phyloP scores from a whole-genome alignment of 2,797 vertebrate species.

The Sebastes umbrosus region DNA sequence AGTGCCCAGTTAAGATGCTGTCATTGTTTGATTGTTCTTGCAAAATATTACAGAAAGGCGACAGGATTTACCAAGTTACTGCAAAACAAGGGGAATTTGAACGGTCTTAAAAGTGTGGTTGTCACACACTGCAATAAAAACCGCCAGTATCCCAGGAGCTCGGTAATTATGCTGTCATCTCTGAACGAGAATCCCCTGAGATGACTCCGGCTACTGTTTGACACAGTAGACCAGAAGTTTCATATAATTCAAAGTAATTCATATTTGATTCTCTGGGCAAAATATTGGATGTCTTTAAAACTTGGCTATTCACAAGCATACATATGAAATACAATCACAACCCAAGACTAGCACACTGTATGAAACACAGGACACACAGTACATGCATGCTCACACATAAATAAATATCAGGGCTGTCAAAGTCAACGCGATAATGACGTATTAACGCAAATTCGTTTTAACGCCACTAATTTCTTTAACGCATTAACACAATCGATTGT shows the following conservation, averaged over 20 bases:
- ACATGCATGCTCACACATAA: not conserved
- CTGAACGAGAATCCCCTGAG: slow-evolving; percentile 21
- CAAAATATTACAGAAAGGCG: not conserved
- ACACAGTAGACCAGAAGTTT: not conserved
- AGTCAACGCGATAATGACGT: too few relatives aligned
- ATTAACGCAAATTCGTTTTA: too few relatives aligned
- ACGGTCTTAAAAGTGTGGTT: slow-evolving; percentile 10
- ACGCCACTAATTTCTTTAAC: too few relatives aligned
- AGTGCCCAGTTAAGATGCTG: not conserved
- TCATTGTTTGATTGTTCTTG: not conserved
- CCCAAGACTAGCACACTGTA: not conserved
- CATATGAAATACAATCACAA: not conserved
- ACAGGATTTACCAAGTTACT: slow-evolving; percentile 4
- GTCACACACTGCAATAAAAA: slow-evolving; percentile 26
- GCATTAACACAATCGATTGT: too few relatives aligned
- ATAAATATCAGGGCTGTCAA: too few relatives aligned
- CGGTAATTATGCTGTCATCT: slow-evolving; percentile 46
- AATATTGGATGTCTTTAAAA: not conserved
- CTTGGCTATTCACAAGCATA: not conserved
- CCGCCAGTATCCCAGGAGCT: not conserved
- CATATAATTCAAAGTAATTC: not conserved
- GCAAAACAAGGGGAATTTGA: slow-evolving; percentile 10
- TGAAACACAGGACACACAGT: not conserved
- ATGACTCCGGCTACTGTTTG: not conserved
- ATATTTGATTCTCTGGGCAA: not conserved